Evolutionary conservation across 1,140 invertebrate species (phyloP), one percentile per base, ranked within the genome.

Genomic region (Camponotus pennsylvanicus): DNA sequence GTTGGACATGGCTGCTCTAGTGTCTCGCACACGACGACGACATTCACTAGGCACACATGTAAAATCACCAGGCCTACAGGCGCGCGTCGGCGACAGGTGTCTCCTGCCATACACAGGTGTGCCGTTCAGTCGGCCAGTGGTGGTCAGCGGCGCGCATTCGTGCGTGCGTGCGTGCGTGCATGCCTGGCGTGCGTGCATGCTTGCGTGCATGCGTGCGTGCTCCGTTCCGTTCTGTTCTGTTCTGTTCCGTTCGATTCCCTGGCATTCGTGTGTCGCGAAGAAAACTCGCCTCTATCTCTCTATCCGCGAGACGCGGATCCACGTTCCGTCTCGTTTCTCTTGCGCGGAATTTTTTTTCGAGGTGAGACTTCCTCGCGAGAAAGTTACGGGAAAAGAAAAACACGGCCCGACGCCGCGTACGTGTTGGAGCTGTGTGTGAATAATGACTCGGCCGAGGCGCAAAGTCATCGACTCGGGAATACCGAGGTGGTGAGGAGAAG

Each of bases 81-180:
- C n/a, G 83, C 45, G n/a, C 40, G 71, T 79, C 63, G 63, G 67
- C 78, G 78, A 85, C 88, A 89, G 86, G 88, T 91, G 90, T 91
- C 75, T 86, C 45, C 69, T 66, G 73, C 55, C 18, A n/a, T 90
- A 91, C 91, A 91, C 91, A 92, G 91, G 90, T 90, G 90, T 88
- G 87, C 85, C 86, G 83, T 27, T 80, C 77, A 88, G 87, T 85
- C 87, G 71, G 77, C 70, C 86, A 86, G 91, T 90, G 85, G 77
- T 86, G 90, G 80, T 67, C 86, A 88, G 91, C 86, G 85, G 73
- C 85, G 90, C 90, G 91, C 85, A 89, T 86, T 85, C 79, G 85
- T 85, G 88, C 78, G 88, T 82, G 45, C 88, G 75, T 40, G 87
- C 78, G 78, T 75, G 59, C 85, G 57, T 40, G 83, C 79, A 57